Evolutionary conservation across 1,140 invertebrate species (phyloP), one percentile per base, ranked within the genome.

Genomic region (Bombus breviceps): DNA sequence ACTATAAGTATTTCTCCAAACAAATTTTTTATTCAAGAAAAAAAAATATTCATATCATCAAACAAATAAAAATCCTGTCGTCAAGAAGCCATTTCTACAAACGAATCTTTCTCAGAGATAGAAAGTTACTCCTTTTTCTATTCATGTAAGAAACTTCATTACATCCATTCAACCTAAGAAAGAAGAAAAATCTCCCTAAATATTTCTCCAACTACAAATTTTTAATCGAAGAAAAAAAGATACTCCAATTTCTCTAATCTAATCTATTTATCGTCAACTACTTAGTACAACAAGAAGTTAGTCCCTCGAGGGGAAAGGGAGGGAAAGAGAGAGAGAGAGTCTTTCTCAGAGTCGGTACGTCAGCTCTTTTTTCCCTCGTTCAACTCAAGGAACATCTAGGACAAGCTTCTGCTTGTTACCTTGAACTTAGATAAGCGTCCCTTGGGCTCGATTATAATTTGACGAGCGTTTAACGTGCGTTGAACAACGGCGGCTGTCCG

Each of bases 371-470:
- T 64, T 32, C 4, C 13, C 6, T 15, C 2, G 15, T 57, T 22
- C 12, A 12, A 43, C 2, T 43, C 22, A 32, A 43, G 39, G 15
- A 34, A 12, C 28, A 77, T 76, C 25, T n/a, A 37, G 73, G 62
- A 76, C 62, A 83, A 34, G 73, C 41, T 10, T 34, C 0, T 34
- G 9, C 9, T 47, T 57, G 68, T 79, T 79, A 80, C 83, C 68
- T 84, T 84, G 83, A 84, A 84, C 76, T 72, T 72, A 72, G 83
- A 84, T 84, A 84, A 84, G 53, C 64, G 75, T 13, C 74, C 81
- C 37, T 25, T 59, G 5, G n/a, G 10, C 39, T 43, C 37, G n/a
- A 8, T 53, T 41, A n/a, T 43, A 37, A 32, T 41, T 47, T 22
- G 71, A 73, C 28, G 41, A 22, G 32, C 39, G 64, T 22, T 47